phyloP scores from a whole-genome alignment of 2,113 vertebrate species.

The Origma solitaria region DNA sequence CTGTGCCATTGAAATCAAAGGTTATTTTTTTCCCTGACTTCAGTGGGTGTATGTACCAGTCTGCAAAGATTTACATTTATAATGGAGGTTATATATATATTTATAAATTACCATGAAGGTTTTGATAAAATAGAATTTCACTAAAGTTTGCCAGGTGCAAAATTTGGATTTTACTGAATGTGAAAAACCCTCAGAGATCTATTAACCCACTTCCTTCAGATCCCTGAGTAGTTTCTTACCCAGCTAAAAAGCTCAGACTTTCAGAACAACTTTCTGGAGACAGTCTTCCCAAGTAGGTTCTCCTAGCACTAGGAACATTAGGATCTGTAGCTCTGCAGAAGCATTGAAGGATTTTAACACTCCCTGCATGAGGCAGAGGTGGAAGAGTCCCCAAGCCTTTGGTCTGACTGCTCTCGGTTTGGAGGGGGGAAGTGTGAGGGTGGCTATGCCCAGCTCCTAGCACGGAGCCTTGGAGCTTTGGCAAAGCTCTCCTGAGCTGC shows the following conservation, averaged over 20 bases:
- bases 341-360: not conserved
- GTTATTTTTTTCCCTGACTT: not conserved
- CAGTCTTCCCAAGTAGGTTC: not conserved
- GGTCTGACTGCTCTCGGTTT: not conserved
- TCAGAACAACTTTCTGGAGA: not conserved
- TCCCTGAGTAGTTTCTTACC: not conserved
- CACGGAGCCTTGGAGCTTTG: not conserved
- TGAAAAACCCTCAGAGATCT: not conserved
- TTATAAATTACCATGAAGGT: not conserved
- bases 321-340: not conserved
- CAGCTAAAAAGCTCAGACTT: not conserved
- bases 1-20: not conserved
- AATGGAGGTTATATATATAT: no score
- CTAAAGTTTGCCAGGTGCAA: not conserved
- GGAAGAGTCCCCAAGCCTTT: not conserved
- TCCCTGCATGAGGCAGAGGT: not conserved
- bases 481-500: not conserved
- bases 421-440: not conserved
- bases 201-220: not conserved
- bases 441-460: not conserved
- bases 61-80: not conserved
- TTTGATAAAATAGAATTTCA: not conserved
- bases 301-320: not conserved
- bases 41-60: not conserved
- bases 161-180: not conserved